Conservation (phyloP, 1,140 invertebrate genomes). For the Ceratosolen solmsi region DNA sequence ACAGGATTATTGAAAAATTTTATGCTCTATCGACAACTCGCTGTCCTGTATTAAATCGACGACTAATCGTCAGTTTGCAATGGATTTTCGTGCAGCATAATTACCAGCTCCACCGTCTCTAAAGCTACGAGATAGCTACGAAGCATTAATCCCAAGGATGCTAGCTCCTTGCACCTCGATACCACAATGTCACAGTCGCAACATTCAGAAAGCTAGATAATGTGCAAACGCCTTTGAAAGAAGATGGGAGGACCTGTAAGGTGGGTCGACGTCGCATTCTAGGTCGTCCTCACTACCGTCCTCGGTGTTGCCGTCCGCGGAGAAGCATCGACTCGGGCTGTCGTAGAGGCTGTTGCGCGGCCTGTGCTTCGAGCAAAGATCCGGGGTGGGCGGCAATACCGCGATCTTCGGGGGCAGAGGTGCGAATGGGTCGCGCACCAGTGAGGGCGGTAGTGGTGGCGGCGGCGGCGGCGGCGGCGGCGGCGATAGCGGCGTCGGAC, state of each 20-base stretch:
- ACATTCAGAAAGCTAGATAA: too few relatives aligned
- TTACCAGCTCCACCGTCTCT: too few relatives aligned
- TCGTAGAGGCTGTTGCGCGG: constrained; percentile 63
- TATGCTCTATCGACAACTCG: too few relatives aligned
- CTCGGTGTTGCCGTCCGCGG: constrained; percentile 69
- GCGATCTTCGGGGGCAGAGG: constrained; percentile 80
- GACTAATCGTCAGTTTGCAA: too few relatives aligned
- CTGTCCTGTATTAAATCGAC: too few relatives aligned
- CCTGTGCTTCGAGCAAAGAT: constrained; percentile 68
- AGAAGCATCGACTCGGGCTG: constrained; percentile 65
- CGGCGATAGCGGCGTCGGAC: constrained; percentile 68
- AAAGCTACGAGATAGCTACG: too few relatives aligned
- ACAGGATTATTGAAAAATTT: too few relatives aligned
- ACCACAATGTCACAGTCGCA: too few relatives aligned
- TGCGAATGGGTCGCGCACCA: constrained; percentile 71
- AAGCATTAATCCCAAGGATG: too few relatives aligned
- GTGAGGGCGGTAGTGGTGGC: constrained; percentile 67
- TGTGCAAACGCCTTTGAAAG: not conserved
- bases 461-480: too few relatives aligned
- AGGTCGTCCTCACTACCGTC: constrained; percentile 71
- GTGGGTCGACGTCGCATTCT: constrained; percentile 72
- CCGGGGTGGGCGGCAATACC: constrained; percentile 83
- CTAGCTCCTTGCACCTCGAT: too few relatives aligned
- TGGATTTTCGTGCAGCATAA: too few relatives aligned
- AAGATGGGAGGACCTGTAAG: constrained; percentile 66